phyloP scores from a whole-genome alignment of 2,888 invertebrate species.

The Tinea semifulvella region DNA sequence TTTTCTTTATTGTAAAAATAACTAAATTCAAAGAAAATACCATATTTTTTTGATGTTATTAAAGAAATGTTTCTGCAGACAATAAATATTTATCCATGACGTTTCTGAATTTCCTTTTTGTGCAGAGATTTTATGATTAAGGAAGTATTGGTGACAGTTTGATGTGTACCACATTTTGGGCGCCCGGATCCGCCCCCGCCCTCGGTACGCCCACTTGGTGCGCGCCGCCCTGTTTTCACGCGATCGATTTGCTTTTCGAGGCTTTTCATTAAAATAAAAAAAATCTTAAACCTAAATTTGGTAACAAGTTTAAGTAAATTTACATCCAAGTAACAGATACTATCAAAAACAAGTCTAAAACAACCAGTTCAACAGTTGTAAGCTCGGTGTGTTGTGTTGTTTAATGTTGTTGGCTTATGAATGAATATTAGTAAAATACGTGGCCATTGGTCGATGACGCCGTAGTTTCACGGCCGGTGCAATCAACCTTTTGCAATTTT shows the following conservation, averaged over 20 bases:
- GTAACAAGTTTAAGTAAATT: not conserved
- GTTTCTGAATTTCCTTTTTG: no score
- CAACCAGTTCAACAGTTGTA: no score
- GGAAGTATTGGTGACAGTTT: constrained; percentile 1
- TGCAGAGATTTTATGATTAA: constrained; percentile 3
- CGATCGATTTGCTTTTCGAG: constrained; percentile 12
- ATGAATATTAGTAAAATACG: not conserved
- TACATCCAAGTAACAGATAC: not conserved
- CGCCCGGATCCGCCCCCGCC: not conserved
- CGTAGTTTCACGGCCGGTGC: constrained; percentile 6
- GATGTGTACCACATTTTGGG: constrained; percentile 9
- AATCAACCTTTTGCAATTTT: constrained; percentile 6
- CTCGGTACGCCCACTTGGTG: constrained; percentile 3
- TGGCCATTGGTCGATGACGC: constrained; percentile 1
- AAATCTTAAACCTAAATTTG: not conserved
- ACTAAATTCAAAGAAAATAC: no score
- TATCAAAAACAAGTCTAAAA: no score
- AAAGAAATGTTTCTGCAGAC: no score
- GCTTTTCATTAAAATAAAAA: not conserved
- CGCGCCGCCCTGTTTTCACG: constrained; percentile 8
- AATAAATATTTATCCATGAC: no score
- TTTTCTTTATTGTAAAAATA: no score
- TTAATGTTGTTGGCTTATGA: constrained; percentile 1
- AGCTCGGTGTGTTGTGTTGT: constrained; percentile 1
- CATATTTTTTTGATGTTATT: no score